phyloP scores from a whole-genome alignment of 2,113 vertebrate genomes.

The Phaethornis superciliosus region DNA sequence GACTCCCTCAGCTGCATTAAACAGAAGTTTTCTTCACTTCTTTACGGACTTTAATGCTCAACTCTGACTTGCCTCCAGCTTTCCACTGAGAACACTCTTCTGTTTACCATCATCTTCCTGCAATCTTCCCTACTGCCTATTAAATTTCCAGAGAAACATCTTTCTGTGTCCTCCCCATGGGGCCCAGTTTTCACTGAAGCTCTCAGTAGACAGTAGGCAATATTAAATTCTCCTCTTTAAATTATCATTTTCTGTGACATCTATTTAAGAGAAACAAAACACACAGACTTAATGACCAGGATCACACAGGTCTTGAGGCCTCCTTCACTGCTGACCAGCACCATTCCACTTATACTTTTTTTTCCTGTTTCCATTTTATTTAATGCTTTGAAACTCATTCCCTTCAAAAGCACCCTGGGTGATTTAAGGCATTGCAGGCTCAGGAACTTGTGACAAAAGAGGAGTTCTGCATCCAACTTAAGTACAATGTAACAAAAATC shows the following conservation, averaged over 20 bases:
- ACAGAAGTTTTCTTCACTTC: neutral
- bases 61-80: neutral
- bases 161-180: rapidly evolving
- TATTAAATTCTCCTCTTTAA: neutral
- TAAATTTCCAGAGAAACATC: neutral
- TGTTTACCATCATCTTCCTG: neutral
- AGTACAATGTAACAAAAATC: neutral
- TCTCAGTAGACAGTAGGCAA: neutral
- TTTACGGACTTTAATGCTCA: neutral
- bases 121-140: neutral
- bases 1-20: neutral
- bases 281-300: neutral
- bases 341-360: neutral
- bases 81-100: neutral
- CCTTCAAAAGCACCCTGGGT: neutral
- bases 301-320: neutral
- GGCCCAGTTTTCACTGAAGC: neutral
- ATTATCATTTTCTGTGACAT: neutral
- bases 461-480: neutral
- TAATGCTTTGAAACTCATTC: neutral
- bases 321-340: neutral
- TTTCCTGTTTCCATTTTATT: neutral
- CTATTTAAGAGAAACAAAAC: neutral
- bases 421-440: too few relatives aligned
- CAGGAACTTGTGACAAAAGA: too few relatives aligned